Conservation (phyloP, 2,888 invertebrate species). For the Hoplodrina ambigua region DNA sequence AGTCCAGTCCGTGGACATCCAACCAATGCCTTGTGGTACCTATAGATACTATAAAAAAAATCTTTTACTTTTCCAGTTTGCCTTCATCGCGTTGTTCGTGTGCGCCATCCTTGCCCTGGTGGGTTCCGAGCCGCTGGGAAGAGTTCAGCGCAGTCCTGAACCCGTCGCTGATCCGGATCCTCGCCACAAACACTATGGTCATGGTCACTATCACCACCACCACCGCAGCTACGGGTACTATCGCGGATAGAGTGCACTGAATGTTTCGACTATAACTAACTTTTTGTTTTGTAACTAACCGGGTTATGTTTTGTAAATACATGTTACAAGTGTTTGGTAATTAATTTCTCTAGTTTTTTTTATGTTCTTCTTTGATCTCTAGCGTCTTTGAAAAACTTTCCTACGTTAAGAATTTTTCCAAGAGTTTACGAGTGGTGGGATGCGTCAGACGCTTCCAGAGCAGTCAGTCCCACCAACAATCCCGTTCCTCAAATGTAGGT, state of each 20-base stretch:
- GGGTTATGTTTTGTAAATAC: neutral
- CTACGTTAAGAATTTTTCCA: no score
- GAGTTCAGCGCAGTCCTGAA: conserved; percentile 4
- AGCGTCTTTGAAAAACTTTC: no score
- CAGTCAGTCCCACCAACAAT: no score
- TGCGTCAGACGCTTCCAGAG: no score
- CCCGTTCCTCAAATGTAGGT: no score
- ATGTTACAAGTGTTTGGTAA: neutral
- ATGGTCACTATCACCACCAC: neutral
- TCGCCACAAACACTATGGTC: neutral
- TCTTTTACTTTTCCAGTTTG: neutral
- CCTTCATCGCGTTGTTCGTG: conserved; percentile 3
- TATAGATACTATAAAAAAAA: neutral
- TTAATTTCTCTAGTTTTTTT: neutral
- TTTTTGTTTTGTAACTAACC: neutral
- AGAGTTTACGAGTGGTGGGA: no score
- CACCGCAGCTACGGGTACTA: neutral
- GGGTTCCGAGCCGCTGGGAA: neutral
- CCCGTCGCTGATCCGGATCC: neutral
- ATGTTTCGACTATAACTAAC: neutral
- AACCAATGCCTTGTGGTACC: no score
- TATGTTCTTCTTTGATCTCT: no score
- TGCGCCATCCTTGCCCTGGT: conserved; percentile 1
- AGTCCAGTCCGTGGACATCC: no score
- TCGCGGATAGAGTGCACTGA: neutral